Percentiles rank a stretch among this genome's conserved stretches.
phyloP scores from a whole-genome alignment of 2,113 vertebrate genomes.

The Zootoca vivipara region DNA sequence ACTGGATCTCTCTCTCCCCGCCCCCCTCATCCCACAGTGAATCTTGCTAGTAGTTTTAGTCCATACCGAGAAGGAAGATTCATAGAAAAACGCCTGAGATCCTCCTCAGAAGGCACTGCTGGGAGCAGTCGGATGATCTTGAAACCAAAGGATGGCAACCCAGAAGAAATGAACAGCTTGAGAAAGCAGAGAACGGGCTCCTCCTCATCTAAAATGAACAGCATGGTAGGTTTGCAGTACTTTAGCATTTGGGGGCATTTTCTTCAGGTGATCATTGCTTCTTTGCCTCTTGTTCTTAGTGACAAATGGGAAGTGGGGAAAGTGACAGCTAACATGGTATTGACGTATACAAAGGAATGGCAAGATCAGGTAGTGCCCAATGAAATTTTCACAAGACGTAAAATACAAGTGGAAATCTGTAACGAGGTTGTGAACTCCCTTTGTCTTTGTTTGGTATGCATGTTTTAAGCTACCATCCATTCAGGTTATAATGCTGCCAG shows the following conservation, averaged over 20 bases:
- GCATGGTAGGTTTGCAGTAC: conserved; percentile 84
- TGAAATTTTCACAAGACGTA: not conserved
- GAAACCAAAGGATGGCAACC: conserved; percentile 84
- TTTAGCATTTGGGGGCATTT: accelerated
- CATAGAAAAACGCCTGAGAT: conserved; percentile 88
- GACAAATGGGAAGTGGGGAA: not conserved
- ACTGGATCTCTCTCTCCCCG: conserved; percentile 17
- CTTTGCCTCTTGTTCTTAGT: not conserved
- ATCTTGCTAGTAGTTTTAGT: conserved; percentile 80
- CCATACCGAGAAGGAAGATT: conserved; percentile 89
- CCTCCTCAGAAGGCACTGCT: conserved; percentile 94
- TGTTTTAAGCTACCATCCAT: not conserved
- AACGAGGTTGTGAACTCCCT: not conserved
- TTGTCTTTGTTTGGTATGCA: not conserved
- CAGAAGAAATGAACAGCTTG: conserved; percentile 80
- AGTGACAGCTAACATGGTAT: not conserved
- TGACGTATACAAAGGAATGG: not conserved
- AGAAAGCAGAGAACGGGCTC: conserved; percentile 89
- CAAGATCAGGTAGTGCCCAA: not conserved
- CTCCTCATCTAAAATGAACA: conserved; percentile 95
- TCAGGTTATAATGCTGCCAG: not conserved
- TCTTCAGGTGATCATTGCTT: not conserved
- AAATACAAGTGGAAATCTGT: not conserved
- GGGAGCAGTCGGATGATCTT: conserved; percentile 86
- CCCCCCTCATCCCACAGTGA: conserved; percentile 53